phyloP scores from a whole-genome alignment of 2,113 vertebrate genomes.

The Centropus unirufus region DNA sequence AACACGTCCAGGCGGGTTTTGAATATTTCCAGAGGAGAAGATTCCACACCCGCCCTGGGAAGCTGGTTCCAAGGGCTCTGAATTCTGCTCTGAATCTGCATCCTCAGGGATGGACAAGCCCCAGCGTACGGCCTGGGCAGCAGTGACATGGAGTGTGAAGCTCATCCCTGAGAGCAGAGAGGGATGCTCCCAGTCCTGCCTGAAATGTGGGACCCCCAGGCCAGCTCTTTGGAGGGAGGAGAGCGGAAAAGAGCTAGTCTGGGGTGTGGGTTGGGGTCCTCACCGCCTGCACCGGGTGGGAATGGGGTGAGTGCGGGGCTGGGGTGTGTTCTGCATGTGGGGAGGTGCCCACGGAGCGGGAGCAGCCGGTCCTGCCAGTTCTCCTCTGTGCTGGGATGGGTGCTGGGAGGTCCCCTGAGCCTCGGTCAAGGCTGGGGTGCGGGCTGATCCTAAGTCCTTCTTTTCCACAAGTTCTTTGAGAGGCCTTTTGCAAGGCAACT shows the following conservation, averaged over 20 bases:
- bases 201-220: not conserved
- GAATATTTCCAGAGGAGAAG: no score
- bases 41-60: no score
- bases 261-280: not conserved
- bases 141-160: rapidly evolving
- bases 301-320: not conserved
- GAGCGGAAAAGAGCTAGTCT: not conserved
- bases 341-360: not conserved
- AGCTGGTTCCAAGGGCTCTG: no score
- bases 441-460: not conserved
- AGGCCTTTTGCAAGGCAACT: not conserved
- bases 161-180: not conserved
- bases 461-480: not conserved
- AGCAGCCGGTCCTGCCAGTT: constrained; percentile 45
- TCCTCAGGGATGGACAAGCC: not conserved
- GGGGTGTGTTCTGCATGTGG: not conserved
- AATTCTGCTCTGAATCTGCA: no score
- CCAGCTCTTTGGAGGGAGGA: not conserved
- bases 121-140: not conserved
- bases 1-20: no score
- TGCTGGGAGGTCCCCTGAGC: not conserved
- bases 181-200: not conserved
- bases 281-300: rapidly evolving
- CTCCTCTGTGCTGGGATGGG: not conserved
- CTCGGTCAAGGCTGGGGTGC: rapidly evolving